phyloP scores from a whole-genome alignment of 2,113 vertebrate genomes.

The Brienomyrus longianalis region DNA sequence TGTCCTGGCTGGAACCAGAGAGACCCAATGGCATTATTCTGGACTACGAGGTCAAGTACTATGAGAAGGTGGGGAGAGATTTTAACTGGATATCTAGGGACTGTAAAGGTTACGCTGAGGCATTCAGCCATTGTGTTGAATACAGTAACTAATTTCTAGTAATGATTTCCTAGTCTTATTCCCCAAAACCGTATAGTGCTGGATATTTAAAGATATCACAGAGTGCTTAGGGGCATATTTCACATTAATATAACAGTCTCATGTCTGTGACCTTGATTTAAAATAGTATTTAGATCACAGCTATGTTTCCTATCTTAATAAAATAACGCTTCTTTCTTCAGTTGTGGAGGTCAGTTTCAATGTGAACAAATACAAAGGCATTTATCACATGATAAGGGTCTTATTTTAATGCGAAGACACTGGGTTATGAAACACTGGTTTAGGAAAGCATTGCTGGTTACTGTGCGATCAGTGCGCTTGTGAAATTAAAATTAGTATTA shows the following conservation, averaged over 20 bases:
- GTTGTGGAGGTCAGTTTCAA: conserved; percentile 13
- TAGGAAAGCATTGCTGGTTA: background rate
- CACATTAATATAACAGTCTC: background rate
- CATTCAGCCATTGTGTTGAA: background rate
- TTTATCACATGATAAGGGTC: background rate
- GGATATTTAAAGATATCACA: conserved; percentile 1
- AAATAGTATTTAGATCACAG: conserved; percentile 13
- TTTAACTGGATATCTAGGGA: conserved; percentile 23
- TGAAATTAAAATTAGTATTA: background rate
- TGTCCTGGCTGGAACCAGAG: conserved; percentile 93
- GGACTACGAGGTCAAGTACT: conserved; percentile 99
- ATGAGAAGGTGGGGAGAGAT: conserved; percentile 85
- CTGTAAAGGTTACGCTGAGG: background rate
- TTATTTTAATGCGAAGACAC: background rate
- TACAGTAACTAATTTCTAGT: conserved; percentile 10
- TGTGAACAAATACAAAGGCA: conserved; percentile 7
- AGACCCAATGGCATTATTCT: conserved; percentile 95
- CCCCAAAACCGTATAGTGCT: background rate
- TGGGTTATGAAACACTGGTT: background rate
- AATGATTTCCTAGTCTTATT: background rate
- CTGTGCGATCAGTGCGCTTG: background rate
- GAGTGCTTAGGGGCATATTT: conserved; percentile 12
- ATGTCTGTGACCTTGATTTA: conserved; percentile 15
- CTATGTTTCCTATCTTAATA: conserved; percentile 5
- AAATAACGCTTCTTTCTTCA: background rate